These are phyloP conservation scores for Irena cyanogastra DNA, from an alignment of 2,113 vertebrate species.

Conservation along the genomic window DNA sequence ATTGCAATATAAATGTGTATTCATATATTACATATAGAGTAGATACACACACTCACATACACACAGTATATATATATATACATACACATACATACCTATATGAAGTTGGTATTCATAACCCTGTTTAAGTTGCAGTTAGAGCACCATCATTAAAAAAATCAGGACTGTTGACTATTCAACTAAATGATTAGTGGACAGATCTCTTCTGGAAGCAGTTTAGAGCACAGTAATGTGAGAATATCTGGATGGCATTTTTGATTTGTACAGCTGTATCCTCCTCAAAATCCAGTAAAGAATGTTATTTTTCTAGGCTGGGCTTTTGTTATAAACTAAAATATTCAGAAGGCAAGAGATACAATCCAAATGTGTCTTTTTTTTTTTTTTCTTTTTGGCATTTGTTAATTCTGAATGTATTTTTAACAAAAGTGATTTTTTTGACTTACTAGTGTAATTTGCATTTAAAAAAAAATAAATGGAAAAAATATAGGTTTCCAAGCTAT, in stretches of 20 bases:
- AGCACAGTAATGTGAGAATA: constrained; percentile 75
- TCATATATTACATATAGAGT: constrained; percentile 17
- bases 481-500: constrained; percentile 71
- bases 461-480: constrained; percentile 81
- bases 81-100: neutral
- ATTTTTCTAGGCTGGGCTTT: constrained; percentile 84
- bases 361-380: constrained; percentile 65
- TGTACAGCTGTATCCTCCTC: constrained; percentile 78
- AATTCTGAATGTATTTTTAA: constrained; percentile 86
- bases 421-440: constrained; percentile 81
- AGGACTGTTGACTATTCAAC: constrained; percentile 69
- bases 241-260: constrained; percentile 72
- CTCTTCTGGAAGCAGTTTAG: constrained; percentile 56
- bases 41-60: constrained; percentile 38
- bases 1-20: neutral
- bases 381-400: constrained; percentile 74
- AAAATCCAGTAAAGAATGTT: constrained; percentile 80
- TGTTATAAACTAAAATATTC: constrained; percentile 80
- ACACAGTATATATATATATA: constrained; percentile 35
- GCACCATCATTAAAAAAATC: constrained; percentile 54
- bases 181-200: constrained; percentile 54
- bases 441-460: constrained; percentile 84
- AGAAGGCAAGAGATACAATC: constrained; percentile 76
- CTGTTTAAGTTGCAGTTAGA: constrained; percentile 60
- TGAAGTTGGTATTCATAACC: constrained; percentile 44